These are phyloP conservation scores for Astropecten irregularis DNA, from an alignment of 53 echinoderm and acorn worm genomes.

Conservation along the genomic window DNA sequence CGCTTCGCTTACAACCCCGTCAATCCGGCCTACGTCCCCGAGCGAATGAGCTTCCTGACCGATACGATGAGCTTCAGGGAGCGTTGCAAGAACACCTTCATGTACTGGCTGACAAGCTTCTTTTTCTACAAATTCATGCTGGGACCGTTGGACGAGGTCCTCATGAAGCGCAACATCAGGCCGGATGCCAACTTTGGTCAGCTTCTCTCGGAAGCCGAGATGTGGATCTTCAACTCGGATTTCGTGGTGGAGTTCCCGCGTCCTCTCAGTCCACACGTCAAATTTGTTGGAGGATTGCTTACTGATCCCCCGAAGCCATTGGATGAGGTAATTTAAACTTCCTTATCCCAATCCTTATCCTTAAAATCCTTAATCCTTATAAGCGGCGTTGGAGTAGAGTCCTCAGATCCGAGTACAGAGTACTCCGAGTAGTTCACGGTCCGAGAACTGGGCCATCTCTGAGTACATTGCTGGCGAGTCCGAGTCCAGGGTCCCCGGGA, in stretches of 20 bases:
- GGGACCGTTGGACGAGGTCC: background rate
- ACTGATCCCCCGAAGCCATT: slow-evolving; percentile 31
- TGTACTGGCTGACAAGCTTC: slow-evolving; percentile 4
- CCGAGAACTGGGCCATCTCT: no score
- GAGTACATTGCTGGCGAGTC: no score
- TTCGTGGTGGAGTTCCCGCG: slow-evolving; percentile 41
- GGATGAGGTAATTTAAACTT: background rate
- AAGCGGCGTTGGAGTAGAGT: background rate
- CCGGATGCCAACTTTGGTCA: slow-evolving; percentile 9
- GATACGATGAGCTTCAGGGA: slow-evolving; percentile 46
- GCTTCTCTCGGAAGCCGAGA: background rate
- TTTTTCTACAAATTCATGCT: background rate
- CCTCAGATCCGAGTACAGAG: background rate
- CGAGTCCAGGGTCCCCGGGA: no score
- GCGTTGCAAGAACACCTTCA: background rate
- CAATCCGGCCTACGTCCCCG: slow-evolving; percentile 60
- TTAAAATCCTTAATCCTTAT: background rate
- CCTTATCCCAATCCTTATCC: background rate
- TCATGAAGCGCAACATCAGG: background rate
- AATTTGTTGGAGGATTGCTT: slow-evolving; percentile 15
- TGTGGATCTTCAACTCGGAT: slow-evolving; percentile 29
- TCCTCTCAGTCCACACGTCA: slow-evolving; percentile 48
- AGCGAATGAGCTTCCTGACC: slow-evolving; percentile 22
- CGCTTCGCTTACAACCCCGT: slow-evolving; percentile 18
- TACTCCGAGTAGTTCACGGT: background rate